Base-by-base conservation (phyloP, 2,797 vertebrate species). In the Tamandua tetradactyla region DNA sequence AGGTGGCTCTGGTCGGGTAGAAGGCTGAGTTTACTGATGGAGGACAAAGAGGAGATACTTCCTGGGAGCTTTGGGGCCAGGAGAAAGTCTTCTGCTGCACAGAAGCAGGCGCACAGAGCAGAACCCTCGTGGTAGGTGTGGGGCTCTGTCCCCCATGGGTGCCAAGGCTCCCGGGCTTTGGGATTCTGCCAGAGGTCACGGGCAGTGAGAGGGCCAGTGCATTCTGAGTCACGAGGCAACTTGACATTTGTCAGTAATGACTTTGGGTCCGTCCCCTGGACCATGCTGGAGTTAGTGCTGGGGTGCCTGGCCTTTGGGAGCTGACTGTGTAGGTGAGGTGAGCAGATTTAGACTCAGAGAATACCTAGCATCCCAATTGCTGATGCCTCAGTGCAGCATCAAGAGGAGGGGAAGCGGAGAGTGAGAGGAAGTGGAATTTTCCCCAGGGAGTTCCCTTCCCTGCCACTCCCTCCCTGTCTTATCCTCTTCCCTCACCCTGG, bases 151-250 rank as follows among this genome's bases (percentile, higher is more conserved):
- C 10, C 59, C 47, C 47, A 8, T 47, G 47, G 47, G 47, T 47
- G 47, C 71, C 25, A 13, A 71, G 61, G 9, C 69, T 71, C 64
- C 0, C 1, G 15, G 22, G 30, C 8, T 0, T n/a, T 14, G 27
- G 49, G 9, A 15, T 55, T 87, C 49, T 18, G 42, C 42, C 42
- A 42, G 10, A 44, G 52, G 66, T 68, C 23, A 44, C 14, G 78
- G 71, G 35, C 66, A 4, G 14, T 9, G 79, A 72, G 47, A 25
- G 35, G 52, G 30, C 6, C 37, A 59, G 3, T 25, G 87, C 75
- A 52, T 49, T 27, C 44, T 80, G 52, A 9, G 18, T 81, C 35
- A 18, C 11, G 5, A 71, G 44, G 37, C 13, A 22, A 57, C 62
- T 57, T 61, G 25, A 40, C 11, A 5, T 18, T 89, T 23, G 0